These are phyloP conservation scores for Drosophila quinaria DNA, from an alignment of 2,888 invertebrate species.

Conservation along the genomic window DNA sequence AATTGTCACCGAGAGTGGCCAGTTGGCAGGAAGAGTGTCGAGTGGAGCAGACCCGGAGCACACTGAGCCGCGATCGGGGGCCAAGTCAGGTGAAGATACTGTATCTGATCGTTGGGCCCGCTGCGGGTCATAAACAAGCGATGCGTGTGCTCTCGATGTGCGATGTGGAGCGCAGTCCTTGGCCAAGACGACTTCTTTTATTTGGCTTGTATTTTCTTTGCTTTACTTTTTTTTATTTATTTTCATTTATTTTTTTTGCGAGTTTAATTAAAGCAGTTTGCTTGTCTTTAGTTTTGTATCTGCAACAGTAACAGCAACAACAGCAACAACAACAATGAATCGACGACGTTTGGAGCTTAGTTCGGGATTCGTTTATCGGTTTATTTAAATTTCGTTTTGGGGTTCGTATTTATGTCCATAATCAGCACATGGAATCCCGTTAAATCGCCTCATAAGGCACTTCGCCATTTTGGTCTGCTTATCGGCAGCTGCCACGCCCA, in stretches of 20 bases:
- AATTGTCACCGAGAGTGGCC: slow-evolving; percentile 79
- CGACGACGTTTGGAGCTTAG: slow-evolving; percentile 61
- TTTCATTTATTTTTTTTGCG: slow-evolving; percentile 35
- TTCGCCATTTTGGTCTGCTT: slow-evolving; percentile 77
- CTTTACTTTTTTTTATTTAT: slow-evolving; percentile 23
- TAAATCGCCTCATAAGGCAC: slow-evolving; percentile 81
- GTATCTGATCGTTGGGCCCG: slow-evolving; percentile 75
- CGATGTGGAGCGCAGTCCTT: slow-evolving; percentile 53
- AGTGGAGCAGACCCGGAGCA: slow-evolving; percentile 31
- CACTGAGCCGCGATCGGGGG: slow-evolving; percentile 10
- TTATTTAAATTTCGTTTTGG: slow-evolving; percentile 76
- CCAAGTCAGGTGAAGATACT: slow-evolving; percentile 76
- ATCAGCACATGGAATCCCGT: slow-evolving; percentile 80
- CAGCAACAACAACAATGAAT: slow-evolving; percentile 10
- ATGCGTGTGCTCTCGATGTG: slow-evolving; percentile 49
- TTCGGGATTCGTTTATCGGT: slow-evolving; percentile 74
- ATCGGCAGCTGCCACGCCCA: slow-evolving; percentile 65
- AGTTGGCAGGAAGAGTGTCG: slow-evolving; percentile 35
- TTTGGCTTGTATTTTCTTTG: slow-evolving; percentile 6
- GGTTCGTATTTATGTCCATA: slow-evolving; percentile 77
- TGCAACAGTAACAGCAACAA: slow-evolving; percentile 12
- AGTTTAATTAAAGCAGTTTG: slow-evolving; percentile 76
- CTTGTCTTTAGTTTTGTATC: slow-evolving; percentile 70
- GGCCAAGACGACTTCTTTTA: slow-evolving; percentile 30
- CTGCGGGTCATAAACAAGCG: slow-evolving; percentile 73